Conservation (phyloP, 2,797 vertebrate genomes). For the Falco novaeseelandiae region DNA sequence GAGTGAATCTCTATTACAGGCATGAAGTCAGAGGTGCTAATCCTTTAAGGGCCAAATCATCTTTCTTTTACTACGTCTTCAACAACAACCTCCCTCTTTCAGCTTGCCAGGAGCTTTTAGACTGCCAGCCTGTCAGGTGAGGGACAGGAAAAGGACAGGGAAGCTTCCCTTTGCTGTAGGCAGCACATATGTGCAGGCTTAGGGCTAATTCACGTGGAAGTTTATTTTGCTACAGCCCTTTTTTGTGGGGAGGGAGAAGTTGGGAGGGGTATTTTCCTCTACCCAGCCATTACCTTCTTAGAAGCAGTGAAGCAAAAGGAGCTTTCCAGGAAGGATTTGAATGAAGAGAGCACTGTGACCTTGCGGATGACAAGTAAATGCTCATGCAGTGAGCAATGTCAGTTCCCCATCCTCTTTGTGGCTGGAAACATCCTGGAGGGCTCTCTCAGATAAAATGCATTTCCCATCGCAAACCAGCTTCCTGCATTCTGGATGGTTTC, state of each 20-base stretch:
- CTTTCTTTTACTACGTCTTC: neutral
- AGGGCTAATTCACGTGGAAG: neutral
- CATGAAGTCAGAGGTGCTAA: neutral
- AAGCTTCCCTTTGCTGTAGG: neutral
- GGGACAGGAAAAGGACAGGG: neutral
- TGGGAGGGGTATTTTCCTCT: neutral
- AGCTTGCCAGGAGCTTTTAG: neutral
- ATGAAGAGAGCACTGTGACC: constrained; percentile 29
- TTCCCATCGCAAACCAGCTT: constrained; percentile 56
- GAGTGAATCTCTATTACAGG: neutral
- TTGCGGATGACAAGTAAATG: constrained; percentile 44
- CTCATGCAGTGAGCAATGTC: constrained; percentile 36
- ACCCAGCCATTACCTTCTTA: neutral
- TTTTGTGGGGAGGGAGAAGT: neutral
- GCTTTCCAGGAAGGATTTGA: constrained; percentile 21
- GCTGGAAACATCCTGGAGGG: constrained; percentile 59
- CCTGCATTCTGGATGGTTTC: constrained; percentile 55
- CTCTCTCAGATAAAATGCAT: constrained; percentile 51
- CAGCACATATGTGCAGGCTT: neutral
- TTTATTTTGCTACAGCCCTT: neutral
- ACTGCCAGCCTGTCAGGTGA: neutral
- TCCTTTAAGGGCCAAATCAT: neutral
- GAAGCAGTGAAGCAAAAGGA: constrained; percentile 32
- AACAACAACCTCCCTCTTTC: neutral
- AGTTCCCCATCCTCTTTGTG: constrained; percentile 56